A percentile compares a stretch with the other conserved stretches of the same genome.
Conservation (phyloP, 2,888 invertebrate species). For the Monopis laevigella region DNA sequence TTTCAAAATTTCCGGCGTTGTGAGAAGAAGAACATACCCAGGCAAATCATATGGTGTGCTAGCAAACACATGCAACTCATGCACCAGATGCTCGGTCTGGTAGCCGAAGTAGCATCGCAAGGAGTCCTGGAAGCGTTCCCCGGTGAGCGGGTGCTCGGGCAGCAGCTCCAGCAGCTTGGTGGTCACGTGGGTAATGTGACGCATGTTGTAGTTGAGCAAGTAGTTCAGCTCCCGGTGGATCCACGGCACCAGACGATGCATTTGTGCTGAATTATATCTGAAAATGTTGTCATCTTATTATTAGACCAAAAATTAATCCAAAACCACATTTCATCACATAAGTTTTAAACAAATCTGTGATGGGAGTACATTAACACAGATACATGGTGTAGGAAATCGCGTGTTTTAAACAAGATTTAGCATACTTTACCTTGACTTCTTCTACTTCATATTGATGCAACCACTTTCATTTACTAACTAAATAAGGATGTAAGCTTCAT, state of each 20-base stretch:
- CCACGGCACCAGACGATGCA: constrained; percentile 88
- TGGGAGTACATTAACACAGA: too few species aligned
- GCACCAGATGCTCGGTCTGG: constrained; percentile 86
- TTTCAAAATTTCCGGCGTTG: too few species aligned
- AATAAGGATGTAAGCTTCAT: too few species aligned
- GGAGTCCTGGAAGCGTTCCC: constrained; percentile 75
- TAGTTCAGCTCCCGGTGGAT: constrained; percentile 86
- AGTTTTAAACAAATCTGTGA: too few species aligned
- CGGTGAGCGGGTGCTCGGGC: constrained; percentile 71
- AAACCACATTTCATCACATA: too few species aligned
- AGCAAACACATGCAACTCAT: constrained; percentile 89
- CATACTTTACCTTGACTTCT: too few species aligned
- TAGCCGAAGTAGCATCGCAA: constrained; percentile 75
- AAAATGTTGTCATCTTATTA: constrained; percentile 23
- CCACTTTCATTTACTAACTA: too few species aligned
- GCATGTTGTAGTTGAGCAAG: constrained; percentile 72
- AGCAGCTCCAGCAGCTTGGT: constrained; percentile 76
- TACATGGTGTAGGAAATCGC: too few species aligned
- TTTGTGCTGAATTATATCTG: constrained; percentile 81
- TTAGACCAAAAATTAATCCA: too few species aligned
- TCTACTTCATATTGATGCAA: too few species aligned
- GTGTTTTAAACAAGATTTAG: too few species aligned
- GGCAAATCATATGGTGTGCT: constrained; percentile 87
- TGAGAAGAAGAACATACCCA: too few species aligned
- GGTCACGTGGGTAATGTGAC: constrained; percentile 73